Evolutionary conservation across 2,113 vertebrate genomes (phyloP), one percentile per base, ranked within the genome.

Genomic region (Salvator merianae): DNA sequence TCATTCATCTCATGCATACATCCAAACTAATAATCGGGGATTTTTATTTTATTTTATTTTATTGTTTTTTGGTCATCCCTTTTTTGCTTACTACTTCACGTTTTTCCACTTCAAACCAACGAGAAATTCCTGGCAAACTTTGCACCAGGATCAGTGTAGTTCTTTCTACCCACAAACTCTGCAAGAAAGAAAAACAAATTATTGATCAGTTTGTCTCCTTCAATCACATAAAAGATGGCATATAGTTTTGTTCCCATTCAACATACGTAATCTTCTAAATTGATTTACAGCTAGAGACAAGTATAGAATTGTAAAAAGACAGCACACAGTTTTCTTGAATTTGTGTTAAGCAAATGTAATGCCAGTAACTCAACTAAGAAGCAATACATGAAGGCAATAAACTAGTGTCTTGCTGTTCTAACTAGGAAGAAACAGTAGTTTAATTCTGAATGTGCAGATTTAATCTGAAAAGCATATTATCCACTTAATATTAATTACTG

Each of bases 21-120:
- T 14, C 50, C 50, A 53, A 53, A 53, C 50, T 53, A 2, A 13
- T 53, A 53, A 53, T 53, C 50, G 10, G 50, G 12, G 16, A 13
- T 53, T 53, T 53, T 53, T 5, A 13, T 5, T 53, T 53, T 53
- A 14, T n/a, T n/a, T n/a, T n/a, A n/a, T n/a, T n/a, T n/a, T n/a
- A n/a, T n/a, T n/a, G n/a, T n/a, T n/a, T n/a, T n/a, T n/a, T n/a
- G n/a, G n/a, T n/a, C n/a, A n/a, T n/a, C n/a, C n/a, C n/a, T n/a
- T n/a, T n/a, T n/a, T n/a, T 82, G 93, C 98, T 98, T 91, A 99
- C 99, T 96, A 99, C 96, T 94, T 99, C 99, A 86, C 97, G 97
- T 89, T 98, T 99, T 86, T 99, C 98, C 90, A 99, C 99, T 95
- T 99, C 98, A 88, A 99, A 99, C 99, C 99, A 99, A 91, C 98